Evolutionary conservation across 2,888 invertebrate genomes (phyloP), one percentile per base, ranked within the genome.

Genomic region (Drosophila picticornis): DNA sequence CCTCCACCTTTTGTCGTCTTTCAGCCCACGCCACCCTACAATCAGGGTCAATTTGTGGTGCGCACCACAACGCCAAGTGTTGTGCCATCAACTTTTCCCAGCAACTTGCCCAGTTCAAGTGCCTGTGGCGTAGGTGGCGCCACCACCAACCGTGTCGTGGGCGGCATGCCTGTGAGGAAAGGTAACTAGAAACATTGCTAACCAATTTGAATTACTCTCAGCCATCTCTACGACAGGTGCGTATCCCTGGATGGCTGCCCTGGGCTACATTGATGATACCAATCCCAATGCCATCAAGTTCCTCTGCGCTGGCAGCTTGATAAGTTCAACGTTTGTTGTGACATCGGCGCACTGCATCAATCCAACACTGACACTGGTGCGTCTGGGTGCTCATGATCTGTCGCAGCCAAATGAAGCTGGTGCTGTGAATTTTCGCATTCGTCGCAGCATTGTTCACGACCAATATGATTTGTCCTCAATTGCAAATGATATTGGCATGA

Each of bases 211-310:
- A 11, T 19, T n/a, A 19, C 25, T 11, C 19, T 4, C 4, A 38
- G 5, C 10, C 27, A 4, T 25, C 4, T 9, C 19, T 29, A 60
- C 3, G 60, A 5, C 71, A 65, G 97, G 96, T 31, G 94, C 96
- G 55, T 96, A 96, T 95, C 97, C 97, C 0, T 97, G 97, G 97
- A 95, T 97, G 94, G 97, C 96, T 1, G 96, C 96, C 13, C 95
- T 97, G 75, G 96, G 96, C 86, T 94, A 96, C 71, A 81, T 74
- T 6, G 90, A 91, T 52, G 93, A 93, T 1, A 76, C 79, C 22
- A 88, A 86, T 62, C 93, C 94, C 0, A 95, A 91, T 53, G 27
- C 66, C 0, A 2, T 93, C 0, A 89, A 91, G 50, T 96, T 96
- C 91, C 95, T 96, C 94, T 97, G 97, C 90, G 96, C 96, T 1